These are phyloP conservation scores for Phalacrocorax pelagicus DNA, from an alignment of 2,113 vertebrate species.

Conservation along the genomic window DNA sequence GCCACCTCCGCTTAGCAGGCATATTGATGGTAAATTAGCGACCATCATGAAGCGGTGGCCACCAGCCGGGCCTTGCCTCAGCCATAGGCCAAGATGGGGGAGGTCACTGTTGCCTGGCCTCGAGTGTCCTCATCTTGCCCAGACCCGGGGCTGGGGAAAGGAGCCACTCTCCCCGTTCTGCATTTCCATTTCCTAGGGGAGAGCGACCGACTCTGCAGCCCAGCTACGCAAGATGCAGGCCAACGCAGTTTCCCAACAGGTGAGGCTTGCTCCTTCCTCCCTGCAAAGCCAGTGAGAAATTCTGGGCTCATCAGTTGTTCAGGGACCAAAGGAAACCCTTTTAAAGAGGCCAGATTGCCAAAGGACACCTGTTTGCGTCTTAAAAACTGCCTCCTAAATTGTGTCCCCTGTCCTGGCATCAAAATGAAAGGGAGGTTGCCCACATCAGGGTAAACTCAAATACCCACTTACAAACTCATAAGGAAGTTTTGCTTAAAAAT, in stretches of 20 bases:
- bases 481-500: neutral
- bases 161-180: neutral
- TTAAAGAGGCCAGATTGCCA: neutral
- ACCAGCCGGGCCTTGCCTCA: neutral
- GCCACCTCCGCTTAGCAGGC: neutral
- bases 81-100: neutral
- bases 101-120: neutral
- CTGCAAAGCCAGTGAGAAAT: neutral
- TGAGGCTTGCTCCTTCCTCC: neutral
- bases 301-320: no score
- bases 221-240: neutral
- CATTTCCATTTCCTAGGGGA: neutral
- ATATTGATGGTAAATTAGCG: neutral
- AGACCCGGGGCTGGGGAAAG: neutral
- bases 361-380: neutral
- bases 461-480: neutral
- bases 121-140: neutral
- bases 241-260: neutral
- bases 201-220: accelerated
- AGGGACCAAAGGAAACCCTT: neutral
- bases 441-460: neutral
- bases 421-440: neutral
- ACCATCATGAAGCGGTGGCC: neutral
- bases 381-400: neutral
- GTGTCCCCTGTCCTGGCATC: neutral